A percentile compares a stretch with the other conserved stretches of the same genome.
Conservation (phyloP, 2,797 vertebrate species). For the Characodon lateralis region DNA sequence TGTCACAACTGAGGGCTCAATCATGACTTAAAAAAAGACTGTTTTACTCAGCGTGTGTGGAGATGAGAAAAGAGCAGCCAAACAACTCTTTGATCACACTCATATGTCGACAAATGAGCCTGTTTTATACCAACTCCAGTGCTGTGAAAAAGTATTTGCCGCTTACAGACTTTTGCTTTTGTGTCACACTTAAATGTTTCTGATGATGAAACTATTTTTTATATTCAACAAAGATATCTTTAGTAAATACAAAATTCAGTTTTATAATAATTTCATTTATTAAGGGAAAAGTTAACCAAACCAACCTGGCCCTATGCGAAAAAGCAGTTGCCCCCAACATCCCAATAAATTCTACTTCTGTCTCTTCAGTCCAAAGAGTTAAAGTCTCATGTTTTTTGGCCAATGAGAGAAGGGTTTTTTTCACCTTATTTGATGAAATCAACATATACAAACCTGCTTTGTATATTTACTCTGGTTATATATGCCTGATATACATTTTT, state of each 20-base stretch:
- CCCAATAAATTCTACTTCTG: neutral
- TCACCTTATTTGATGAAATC: neutral
- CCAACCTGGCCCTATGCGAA: neutral
- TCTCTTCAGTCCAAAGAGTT: neutral
- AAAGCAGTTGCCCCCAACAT: neutral
- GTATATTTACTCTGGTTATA: neutral
- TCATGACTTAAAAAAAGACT: constrained; percentile 37
- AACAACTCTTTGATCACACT: constrained; percentile 16
- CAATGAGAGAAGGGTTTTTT: neutral
- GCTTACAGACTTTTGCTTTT: neutral
- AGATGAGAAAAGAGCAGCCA: constrained; percentile 31
- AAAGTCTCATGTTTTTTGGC: no score
- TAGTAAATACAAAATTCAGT: neutral
- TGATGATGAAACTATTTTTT: neutral
- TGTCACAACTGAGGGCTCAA: constrained; percentile 48
- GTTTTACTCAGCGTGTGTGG: constrained; percentile 41
- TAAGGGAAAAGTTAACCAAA: neutral
- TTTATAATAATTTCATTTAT: neutral
- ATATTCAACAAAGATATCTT: neutral
- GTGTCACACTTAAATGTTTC: neutral
- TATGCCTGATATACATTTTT: neutral
- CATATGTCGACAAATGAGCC: constrained; percentile 26
- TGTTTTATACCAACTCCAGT: constrained; percentile 44
- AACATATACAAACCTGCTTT: neutral
- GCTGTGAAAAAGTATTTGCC: constrained; percentile 4